Base-by-base conservation (phyloP, 2,113 vertebrate species). In the Oophaga pumilio region DNA sequence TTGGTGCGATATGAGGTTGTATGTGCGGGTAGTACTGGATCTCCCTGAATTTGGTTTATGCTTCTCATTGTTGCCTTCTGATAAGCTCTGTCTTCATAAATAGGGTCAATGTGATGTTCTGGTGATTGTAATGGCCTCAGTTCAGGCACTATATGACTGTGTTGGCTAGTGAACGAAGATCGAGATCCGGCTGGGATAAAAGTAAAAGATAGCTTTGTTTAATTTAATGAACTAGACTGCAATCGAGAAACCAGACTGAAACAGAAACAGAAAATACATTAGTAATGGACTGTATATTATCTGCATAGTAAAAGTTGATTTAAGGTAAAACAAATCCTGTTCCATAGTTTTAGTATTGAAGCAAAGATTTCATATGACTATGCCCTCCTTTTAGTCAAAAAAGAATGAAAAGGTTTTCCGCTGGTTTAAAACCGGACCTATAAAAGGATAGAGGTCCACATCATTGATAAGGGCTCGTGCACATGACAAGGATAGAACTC, bases 11-110 rank as follows among this genome's bases (percentile, higher is more conserved):
- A 97, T 78, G 97, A 95, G 91, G 97, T 96, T 22, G 96, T 94
- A 89, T 95, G 96, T 87, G 95, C 93, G 89, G 96, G 93, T 89
- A 95, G 95, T 92, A 97, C 92, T 91, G 95, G 94, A 89, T 99
- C 98, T 90, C 96, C 97, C 92, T 99, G 98, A 93, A 96, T 97
- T 95, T 99, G 98, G 94, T 97, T 98, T 85, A 98, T 95, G 93
- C 97, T 99, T 95, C 98, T 97, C 97, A 98, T 97, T 87, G 96
- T 97, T 90, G 96, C 96, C 90, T 99, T 99, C 95, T 98, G 98
- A 94, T 99, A 99, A 91, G 98, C 96, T 76, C 97, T 95, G 91
- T 99, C 97, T 93, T 99, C 98, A 94, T 99, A 98, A 93, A 99
- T 98, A 90, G 97, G 97, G 91, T 99, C 97, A 92, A 99, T 98